Evolutionary conservation across 2,888 invertebrate genomes (phyloP).

Genomic region (Holacanthella duospinosa): DNA sequence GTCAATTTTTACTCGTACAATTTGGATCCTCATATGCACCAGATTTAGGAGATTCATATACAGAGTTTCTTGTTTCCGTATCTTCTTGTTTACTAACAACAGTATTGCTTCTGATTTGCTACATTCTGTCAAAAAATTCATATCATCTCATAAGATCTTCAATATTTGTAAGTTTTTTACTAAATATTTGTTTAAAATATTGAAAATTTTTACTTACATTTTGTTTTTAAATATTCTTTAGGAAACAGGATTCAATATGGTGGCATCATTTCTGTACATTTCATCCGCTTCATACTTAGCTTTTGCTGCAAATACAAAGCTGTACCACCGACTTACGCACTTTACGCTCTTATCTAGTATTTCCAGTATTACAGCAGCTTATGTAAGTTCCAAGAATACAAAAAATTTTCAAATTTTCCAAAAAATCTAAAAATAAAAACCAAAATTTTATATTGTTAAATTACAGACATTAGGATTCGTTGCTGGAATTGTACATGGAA

Average conservation of each 20-base stretch:
- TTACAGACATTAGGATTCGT: constrained; percentile 68
- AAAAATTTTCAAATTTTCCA: not conserved
- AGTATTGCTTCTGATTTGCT: constrained; percentile 60
- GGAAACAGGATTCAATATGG: constrained; percentile 68
- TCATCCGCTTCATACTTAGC: constrained; percentile 70
- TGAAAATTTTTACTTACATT: not conserved
- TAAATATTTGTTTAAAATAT: not conserved
- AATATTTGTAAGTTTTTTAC: constrained; percentile 57
- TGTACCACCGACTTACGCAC: constrained; percentile 62
- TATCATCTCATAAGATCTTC: constrained; percentile 66
- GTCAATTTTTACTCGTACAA: constrained; percentile 66
- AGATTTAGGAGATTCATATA: constrained; percentile 65
- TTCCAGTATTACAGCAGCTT: constrained; percentile 78
- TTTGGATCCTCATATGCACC: constrained; percentile 64
- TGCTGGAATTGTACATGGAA: constrained; percentile 62
- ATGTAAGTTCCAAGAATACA: constrained; percentile 53
- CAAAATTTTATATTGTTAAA: constrained; percentile 28
- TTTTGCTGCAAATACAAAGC: constrained; percentile 62
- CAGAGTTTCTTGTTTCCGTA: constrained; percentile 67
- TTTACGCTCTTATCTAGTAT: constrained; percentile 69
- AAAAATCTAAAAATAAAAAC: constrained; percentile 1
- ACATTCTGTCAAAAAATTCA: constrained; percentile 66
- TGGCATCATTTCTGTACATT: constrained; percentile 66
- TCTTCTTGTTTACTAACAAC: constrained; percentile 71
- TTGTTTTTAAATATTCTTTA: constrained; percentile 40